Evolutionary conservation across 2,888 invertebrate species (phyloP), one percentile per base, ranked within the genome.

Genomic region (Megamerina dolium): DNA sequence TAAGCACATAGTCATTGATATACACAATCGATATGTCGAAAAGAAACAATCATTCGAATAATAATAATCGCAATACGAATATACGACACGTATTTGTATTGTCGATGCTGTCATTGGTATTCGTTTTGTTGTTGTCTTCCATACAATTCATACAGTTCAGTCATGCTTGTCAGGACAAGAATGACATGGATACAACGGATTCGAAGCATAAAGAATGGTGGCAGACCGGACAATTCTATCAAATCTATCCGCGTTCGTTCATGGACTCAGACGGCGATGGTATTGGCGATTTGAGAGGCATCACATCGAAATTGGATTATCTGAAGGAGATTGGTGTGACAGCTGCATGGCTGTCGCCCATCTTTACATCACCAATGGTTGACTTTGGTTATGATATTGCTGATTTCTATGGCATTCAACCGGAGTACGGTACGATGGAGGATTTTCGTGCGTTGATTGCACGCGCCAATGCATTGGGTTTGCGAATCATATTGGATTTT

Each of bases 201-300:
- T n/a, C 2, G 17, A 20, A 5, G 10, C 33, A 33, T 20, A 54
- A 53, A 13, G 61, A 61, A 40, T 59, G 61, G 61, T 60, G 59
- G 58, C 44, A 61, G 46, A 58, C 56, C 6, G 60, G 54, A 2
- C 58, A 60, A 17, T 78, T 85, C 56, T 90, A 90, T 66, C 85
- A 88, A 63, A 80, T 87, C 23, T 83, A 85, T 59, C 82, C 85
- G 0, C 76, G 82, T 52, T 84, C 87, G 1, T 89, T 85, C 71
- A 77, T 78, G 64, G 90, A 91, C 64, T 79, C 80, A 16, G 70
- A 85, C 61, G 82, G 80, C 2, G 83, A 87, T 68, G 88, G 88
- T 3, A 73, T 83, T 31, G 77, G 78, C 14, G 78, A 78, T 56
- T 53, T 78, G 10, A 77, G 76, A 49, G 78, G 78, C 70, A 67